Base-by-base conservation (phyloP, 2,888 invertebrate species). In the Luffia ferchaultella region DNA sequence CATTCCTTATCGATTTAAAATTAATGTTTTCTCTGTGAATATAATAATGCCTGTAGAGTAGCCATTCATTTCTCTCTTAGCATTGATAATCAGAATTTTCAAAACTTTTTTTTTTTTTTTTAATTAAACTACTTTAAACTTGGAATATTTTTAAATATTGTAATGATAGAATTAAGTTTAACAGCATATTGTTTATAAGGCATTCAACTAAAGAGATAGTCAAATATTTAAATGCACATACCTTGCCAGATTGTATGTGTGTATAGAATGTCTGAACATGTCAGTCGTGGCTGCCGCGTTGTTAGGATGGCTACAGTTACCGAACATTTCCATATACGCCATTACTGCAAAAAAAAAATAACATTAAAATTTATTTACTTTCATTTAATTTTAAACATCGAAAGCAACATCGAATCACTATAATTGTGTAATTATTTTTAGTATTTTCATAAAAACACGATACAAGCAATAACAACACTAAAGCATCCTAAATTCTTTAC, bases 301-400 rank as follows among this genome's bases (percentile, higher is more conserved):
- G 7, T 71, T 69, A 57, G 89, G 88, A 64, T 94, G 93, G 58
- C 93, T 92, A 83, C 95, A 95, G 73, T 93, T 93, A 18, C 94
- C 93, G 66, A 95, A 93, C 89, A 96, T 95, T 84, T 96, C 95
- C 96, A 97, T 96, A 76, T 96, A 97, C 57, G 95, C 95, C 92
- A 95, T 93, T 66, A 96, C 96, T 95, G 87, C 60, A 86, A 58
- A 70, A 60, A 42, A 51, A 19, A 7, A 30, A 7, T 30, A 30
- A 30, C 5, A 30, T 30, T 30, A 30, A 30, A 7, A 30, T 30
- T 30, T 30, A 30, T 30, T 30, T 30, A 12, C 30, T 3, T 30
- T 12, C 12, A 7, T 3, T 30, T 30, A 30, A 12, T 30, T 3
- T 30, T 12, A 30, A 7, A 30, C 30, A 30, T 30, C 12, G 12